Percentiles rank a stretch among this genome's conserved stretches.
Evolutionary conservation across 2,113 vertebrate species (phyloP).

Genomic region (Neogale vison): DNA sequence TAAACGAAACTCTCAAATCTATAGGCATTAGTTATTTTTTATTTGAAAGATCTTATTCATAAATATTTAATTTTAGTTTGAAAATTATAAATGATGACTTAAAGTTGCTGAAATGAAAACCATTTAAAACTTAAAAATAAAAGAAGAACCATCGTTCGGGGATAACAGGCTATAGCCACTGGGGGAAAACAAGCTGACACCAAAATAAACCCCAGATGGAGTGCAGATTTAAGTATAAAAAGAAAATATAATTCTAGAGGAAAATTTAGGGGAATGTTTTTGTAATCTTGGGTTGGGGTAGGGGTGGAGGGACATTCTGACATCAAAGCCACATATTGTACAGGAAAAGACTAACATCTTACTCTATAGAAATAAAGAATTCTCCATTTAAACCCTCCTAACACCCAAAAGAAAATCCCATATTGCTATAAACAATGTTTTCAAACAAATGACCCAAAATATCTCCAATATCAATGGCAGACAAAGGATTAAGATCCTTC

Average conservation of each 20-base stretch:
- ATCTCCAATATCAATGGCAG: background rate
- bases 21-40: slow-evolving; percentile 34
- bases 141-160: background rate
- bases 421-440: background rate
- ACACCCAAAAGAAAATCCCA: slow-evolving; percentile 18
- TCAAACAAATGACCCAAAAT: slow-evolving; percentile 5
- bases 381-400: background rate
- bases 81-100: slow-evolving; percentile 47
- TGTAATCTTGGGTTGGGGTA: background rate
- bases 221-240: background rate
- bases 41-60: slow-evolving; percentile 42
- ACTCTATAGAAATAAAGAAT: background rate
- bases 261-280: background rate
- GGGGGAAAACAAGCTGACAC: background rate
- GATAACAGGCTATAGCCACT: background rate
- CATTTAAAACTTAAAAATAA: slow-evolving; percentile 29
- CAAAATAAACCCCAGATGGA: slow-evolving; percentile 35
- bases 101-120: slow-evolving; percentile 43
- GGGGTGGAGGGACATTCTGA: background rate
- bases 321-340: background rate
- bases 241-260: background rate
- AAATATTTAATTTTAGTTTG: slow-evolving; percentile 22
- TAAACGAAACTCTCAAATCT: slow-evolving; percentile 11
- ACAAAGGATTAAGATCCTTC: background rate
- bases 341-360: background rate